These are phyloP conservation scores for Oenanthe melanoleuca DNA, from an alignment of 2,113 vertebrate genomes.

Conservation along the genomic window DNA sequence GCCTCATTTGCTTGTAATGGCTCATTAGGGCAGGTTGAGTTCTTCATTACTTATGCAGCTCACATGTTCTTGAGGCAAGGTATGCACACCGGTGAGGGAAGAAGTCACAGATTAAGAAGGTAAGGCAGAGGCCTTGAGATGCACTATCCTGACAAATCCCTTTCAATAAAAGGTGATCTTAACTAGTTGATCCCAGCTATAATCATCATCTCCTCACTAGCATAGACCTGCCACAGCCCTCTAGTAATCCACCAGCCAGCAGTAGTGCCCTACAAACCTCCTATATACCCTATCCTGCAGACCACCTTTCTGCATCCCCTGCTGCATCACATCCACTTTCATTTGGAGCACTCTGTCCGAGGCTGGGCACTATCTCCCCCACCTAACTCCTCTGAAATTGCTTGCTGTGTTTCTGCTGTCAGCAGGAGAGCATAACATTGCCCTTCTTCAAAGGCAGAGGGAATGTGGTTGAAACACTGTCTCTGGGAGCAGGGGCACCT, in stretches of 20 bases:
- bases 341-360: not conserved
- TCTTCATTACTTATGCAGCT: slow-evolving; percentile 55
- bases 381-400: not conserved
- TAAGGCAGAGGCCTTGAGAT: not conserved
- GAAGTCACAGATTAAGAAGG: not conserved
- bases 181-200: not conserved
- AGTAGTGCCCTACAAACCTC: not conserved
- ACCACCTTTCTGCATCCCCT: not conserved
- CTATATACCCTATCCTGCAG: not conserved
- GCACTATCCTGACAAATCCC: not conserved
- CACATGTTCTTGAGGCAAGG: not conserved
- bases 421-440: not conserved
- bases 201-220: not conserved
- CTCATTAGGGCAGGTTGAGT: slow-evolving; percentile 59
- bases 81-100: not conserved
- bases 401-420: not conserved
- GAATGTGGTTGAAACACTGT: not conserved
- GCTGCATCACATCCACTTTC: not conserved
- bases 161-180: not conserved
- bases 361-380: not conserved
- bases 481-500: not conserved
- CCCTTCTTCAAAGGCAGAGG: slow-evolving; percentile 1
- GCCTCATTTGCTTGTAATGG: slow-evolving; percentile 61
- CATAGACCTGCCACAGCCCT: not conserved
- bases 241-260: not conserved